Conservation (phyloP, 2,113 vertebrate genomes). For the Dryoscopus gambensis region DNA sequence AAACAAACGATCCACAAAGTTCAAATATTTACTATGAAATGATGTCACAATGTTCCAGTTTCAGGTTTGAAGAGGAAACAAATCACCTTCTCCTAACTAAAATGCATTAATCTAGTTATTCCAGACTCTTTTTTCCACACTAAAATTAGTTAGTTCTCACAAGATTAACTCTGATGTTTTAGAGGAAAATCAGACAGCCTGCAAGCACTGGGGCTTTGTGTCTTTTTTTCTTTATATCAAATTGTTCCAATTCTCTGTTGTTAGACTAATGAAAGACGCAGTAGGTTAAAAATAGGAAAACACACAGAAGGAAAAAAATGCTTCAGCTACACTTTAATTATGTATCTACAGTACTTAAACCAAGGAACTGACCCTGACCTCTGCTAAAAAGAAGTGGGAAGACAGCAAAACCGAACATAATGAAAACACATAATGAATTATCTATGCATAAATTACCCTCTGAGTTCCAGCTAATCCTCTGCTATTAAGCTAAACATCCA, state of each 20-base stretch:
- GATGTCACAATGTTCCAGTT: background rate
- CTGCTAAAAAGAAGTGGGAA: conserved; percentile 44
- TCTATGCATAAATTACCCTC: conserved; percentile 49
- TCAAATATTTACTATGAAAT: background rate
- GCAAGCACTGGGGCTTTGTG: background rate
- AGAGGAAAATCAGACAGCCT: background rate
- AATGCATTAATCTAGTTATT: background rate
- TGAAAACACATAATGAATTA: conserved; percentile 60
- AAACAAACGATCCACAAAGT: background rate
- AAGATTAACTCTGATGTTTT: background rate
- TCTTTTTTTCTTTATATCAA: background rate
- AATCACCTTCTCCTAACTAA: background rate
- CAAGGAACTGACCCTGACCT: conserved; percentile 31
- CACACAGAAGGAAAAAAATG: background rate
- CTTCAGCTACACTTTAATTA: conserved; percentile 46
- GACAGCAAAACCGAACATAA: conserved; percentile 27
- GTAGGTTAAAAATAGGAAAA: background rate
- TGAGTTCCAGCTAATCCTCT: conserved; percentile 52
- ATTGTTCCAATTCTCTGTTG: background rate
- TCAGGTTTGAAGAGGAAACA: background rate
- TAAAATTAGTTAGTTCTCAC: background rate
- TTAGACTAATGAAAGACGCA: background rate
- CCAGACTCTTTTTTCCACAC: background rate
- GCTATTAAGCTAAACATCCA: conserved; percentile 59
- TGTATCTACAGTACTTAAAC: conserved; percentile 38